Percentiles rank a stretch among this genome's conserved stretches.
Evolutionary conservation across 2,888 invertebrate species (phyloP).

Genomic region (Stenchaetothrips biformis): DNA sequence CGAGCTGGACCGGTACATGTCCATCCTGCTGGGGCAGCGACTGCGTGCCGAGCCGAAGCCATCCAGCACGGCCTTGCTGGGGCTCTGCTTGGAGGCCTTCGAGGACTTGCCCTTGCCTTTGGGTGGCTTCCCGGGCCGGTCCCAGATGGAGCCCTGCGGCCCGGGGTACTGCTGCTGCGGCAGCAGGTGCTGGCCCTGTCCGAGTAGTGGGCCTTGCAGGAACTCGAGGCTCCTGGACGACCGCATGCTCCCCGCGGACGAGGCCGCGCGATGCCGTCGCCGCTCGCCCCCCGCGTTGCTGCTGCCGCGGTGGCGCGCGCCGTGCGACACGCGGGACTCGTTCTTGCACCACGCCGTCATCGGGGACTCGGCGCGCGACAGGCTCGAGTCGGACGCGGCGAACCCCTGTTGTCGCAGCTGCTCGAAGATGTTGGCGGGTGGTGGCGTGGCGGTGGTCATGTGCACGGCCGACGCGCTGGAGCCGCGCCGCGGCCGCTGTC

Average conservation of each 20-base stretch:
- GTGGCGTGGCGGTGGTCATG: neutral
- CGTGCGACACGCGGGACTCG: conserved; percentile 32
- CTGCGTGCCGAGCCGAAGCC: conserved; percentile 1
- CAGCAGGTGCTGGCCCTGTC: neutral
- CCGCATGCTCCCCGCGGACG: conserved; percentile 33
- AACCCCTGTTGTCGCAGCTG: conserved; percentile 52
- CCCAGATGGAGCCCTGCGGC: conserved; percentile 48
- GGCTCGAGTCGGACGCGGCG: conserved; percentile 44
- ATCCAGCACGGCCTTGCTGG: neutral
- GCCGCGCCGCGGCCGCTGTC: conserved; percentile 40
- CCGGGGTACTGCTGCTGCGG: conserved; percentile 36
- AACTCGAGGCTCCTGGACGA: conserved; percentile 46
- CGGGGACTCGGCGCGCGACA: conserved; percentile 40
- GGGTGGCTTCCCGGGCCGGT: conserved; percentile 48
- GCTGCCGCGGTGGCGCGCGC: conserved; percentile 2
- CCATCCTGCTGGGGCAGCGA: conserved; percentile 11
- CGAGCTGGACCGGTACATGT: conserved; percentile 17
- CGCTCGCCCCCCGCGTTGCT: neutral
- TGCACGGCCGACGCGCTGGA: conserved; percentile 39
- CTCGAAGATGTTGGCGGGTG: conserved; percentile 46
- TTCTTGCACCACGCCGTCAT: conserved; percentile 39
- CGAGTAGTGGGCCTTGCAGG: conserved; percentile 48
- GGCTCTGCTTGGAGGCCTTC: neutral
- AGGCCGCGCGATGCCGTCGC: neutral
- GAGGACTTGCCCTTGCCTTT: conserved; percentile 40